These are phyloP conservation scores for Lagopus muta DNA, from an alignment of 2,113 vertebrate species.

Conservation along the genomic window DNA sequence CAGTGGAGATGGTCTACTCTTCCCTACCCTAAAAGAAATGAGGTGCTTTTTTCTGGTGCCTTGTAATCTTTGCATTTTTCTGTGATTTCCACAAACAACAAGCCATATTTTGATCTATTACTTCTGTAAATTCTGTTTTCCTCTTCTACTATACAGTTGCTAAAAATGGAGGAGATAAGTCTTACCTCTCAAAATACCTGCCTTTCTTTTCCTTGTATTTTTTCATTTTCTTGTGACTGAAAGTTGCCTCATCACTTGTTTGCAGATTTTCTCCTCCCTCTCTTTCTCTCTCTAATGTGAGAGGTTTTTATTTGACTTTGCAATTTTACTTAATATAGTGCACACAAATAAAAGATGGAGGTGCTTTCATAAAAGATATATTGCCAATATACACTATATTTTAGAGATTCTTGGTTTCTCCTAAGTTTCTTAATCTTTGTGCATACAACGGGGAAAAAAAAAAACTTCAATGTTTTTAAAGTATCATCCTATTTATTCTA, in stretches of 20 bases:
- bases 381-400: neutral
- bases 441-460: neutral
- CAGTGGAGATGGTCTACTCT: neutral
- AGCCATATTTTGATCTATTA: neutral
- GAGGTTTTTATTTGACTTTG: neutral
- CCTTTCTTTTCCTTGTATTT: neutral
- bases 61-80: neutral
- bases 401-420: neutral
- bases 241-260: neutral
- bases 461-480: neutral
- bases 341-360: neutral
- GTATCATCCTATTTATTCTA: neutral
- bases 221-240: neutral
- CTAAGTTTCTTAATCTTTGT: neutral
- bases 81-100: neutral
- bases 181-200: neutral
- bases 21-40: neutral
- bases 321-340: fast-evolving
- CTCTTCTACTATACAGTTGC: neutral
- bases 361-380: neutral
- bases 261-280: neutral
- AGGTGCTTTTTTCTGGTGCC: neutral
- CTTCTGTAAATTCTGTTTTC: neutral
- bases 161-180: neutral
- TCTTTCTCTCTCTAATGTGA: neutral